A percentile compares a stretch with the other conserved stretches of the same genome.
Evolutionary conservation across 2,888 invertebrate genomes (phyloP).

Genomic region (Apocheima hispidaria): DNA sequence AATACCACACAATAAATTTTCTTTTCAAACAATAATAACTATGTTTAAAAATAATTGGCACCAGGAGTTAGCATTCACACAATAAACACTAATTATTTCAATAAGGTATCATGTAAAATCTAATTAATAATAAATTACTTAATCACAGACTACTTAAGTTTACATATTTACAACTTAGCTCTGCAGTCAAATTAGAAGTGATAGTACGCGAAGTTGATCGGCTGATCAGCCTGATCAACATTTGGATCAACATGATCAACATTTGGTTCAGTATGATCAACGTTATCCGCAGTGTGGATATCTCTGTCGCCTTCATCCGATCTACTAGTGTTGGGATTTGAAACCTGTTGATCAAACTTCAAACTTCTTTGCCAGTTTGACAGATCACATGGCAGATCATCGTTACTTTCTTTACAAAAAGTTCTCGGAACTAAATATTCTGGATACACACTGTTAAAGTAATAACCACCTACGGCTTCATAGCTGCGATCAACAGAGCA

Average conservation of each 20-base stretch:
- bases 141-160: constrained; percentile 69
- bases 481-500: constrained; percentile 38
- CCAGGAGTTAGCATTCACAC: constrained; percentile 39
- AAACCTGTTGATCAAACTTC: constrained; percentile 49
- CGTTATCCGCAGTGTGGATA: constrained; percentile 43
- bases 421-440: constrained; percentile 54
- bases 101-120: constrained; percentile 44
- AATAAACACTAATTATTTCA: constrained; percentile 33
- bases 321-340: constrained; percentile 55
- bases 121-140: constrained; percentile 74
- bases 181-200: constrained; percentile 66
- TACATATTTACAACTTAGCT: constrained; percentile 56
- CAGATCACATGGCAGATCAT: constrained; percentile 76
- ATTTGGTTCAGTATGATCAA: constrained; percentile 53
- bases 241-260: constrained; percentile 54
- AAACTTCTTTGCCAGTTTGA: constrained; percentile 73
- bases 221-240: constrained; percentile 61
- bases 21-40: neutral
- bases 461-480: constrained; percentile 38
- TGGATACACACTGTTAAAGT: constrained; percentile 48
- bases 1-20: neutral
- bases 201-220: constrained; percentile 81
- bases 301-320: constrained; percentile 54
- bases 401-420: constrained; percentile 57
- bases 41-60: constrained; percentile 37